phyloP scores from a whole-genome alignment of 2,888 invertebrate genomes.

The Drosophila melanosoma region DNA sequence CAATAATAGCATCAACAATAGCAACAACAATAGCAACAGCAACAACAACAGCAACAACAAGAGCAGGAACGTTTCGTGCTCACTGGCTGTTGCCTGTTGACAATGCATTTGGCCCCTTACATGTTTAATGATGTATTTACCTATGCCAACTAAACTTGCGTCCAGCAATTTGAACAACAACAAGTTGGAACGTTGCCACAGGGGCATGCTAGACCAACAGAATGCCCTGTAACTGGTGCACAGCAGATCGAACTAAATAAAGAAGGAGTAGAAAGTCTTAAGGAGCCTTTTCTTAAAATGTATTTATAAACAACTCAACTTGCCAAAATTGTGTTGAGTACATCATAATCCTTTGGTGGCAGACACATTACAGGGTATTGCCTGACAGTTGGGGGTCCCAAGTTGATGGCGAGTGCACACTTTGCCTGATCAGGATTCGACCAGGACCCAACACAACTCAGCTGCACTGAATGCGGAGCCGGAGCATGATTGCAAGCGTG shows the following conservation, averaged over 20 bases:
- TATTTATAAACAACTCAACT: not conserved
- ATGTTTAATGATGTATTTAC: slow-evolving; percentile 79
- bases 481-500: slow-evolving; percentile 62
- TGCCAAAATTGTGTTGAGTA: not conserved
- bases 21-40: slow-evolving; percentile 11
- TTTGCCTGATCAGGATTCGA: not conserved
- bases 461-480: not conserved
- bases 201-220: not conserved
- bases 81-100: slow-evolving; percentile 71
- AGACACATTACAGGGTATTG: slow-evolving; percentile 6
- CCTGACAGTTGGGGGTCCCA: not conserved
- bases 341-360: not conserved
- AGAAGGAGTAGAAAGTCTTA: not conserved
- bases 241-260: not conserved
- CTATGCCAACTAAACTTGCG: slow-evolving; percentile 74
- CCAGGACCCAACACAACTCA: slow-evolving; percentile 9
- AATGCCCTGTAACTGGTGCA: not conserved
- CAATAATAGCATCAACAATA: no score
- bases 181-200: slow-evolving; percentile 2
- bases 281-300: not conserved
- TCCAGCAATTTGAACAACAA: slow-evolving; percentile 9
- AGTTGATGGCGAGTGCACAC: slow-evolving; percentile 7
- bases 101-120: slow-evolving; percentile 74
- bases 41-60: slow-evolving; percentile 30
- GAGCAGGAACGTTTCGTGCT: slow-evolving; percentile 46